Base-by-base conservation (phyloP, 2,888 invertebrate species). In the Synergus laeviventris region DNA sequence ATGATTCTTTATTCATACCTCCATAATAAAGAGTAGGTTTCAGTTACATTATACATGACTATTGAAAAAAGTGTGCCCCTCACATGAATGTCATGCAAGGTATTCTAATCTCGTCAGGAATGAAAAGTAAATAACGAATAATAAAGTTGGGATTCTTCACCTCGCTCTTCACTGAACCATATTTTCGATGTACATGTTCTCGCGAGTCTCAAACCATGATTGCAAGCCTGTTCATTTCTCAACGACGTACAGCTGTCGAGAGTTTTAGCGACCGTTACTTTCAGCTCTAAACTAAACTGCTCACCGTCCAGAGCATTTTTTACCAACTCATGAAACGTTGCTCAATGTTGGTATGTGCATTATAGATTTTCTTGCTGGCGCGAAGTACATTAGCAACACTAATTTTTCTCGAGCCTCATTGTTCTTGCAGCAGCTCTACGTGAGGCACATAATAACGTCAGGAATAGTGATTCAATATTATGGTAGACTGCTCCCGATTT, bases 361-460 rank as follows among this genome's bases (percentile, higher is more conserved):
- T 77, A 79, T 75, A 76, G 75, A 77, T 76, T 64, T 79, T 79
- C 79, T 77, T 77, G 75, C 75, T 39, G 42, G n/a, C 76, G 74
- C 66, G 75, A 75, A 75, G 74, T 75, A 66, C 79, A 78, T 78
- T 80, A 79, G 77, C 77, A 56, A 59, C 66, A 49, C 21, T 56
- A 38, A 79, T 79, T 79, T 79, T 79, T 76, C 42, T 9, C 49
- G 49, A 31, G 54, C 76, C 31, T 74, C 77, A 79, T 79, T 79
- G 79, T 79, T 79, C 79, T 79, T 77, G 64, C 38, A 12, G 18
- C 73, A 56, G 24, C 61, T 64, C 16, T 74, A 75, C 79, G 79
- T 74, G 75, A 73, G 74, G 73, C 73, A 73, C 75, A 75, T 79
- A 79, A 76, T 79, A 77, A 77, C 74, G 64, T n/a, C 45, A 36